Percentiles rank a stretch among this genome's conserved stretches.
These are phyloP conservation scores for Adelges cooleyi DNA, from an alignment of 1,140 invertebrate genomes.

Conservation along the genomic window DNA sequence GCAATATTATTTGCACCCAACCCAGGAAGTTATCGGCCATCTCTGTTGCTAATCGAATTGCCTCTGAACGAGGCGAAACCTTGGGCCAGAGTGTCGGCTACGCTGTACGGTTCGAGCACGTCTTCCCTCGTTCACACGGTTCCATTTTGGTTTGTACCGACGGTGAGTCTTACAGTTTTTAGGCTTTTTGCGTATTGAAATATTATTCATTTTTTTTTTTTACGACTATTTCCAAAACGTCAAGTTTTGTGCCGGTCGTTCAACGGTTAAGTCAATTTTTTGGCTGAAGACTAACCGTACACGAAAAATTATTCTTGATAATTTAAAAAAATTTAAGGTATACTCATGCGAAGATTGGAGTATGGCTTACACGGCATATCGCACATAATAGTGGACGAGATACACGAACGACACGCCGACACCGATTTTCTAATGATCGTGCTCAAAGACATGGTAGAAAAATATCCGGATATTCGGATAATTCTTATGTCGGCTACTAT, in stretches of 20 bases:
- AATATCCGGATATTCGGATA: constrained; percentile 76
- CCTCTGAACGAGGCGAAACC: constrained; percentile 71
- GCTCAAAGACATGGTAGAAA: constrained; percentile 79
- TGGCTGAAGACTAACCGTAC: neutral
- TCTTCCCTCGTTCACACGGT: constrained; percentile 79
- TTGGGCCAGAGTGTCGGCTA: constrained; percentile 74
- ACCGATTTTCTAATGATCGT: constrained; percentile 93
- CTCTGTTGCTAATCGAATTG: constrained; percentile 82
- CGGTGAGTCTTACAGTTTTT: too few species aligned
- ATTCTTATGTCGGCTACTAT: constrained; percentile 98
- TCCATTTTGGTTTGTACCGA: constrained; percentile 93
- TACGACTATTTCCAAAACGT: too few species aligned
- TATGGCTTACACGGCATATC: constrained; percentile 72
- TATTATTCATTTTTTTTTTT: too few species aligned
- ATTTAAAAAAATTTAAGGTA: constrained; percentile 42
- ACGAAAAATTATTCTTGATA: neutral
- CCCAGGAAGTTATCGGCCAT: constrained; percentile 89
- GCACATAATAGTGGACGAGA: constrained; percentile 91
- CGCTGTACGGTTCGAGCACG: constrained; percentile 85
- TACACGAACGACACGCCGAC: constrained; percentile 93
- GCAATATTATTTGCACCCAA: constrained; percentile 85
- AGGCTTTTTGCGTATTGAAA: too few species aligned
- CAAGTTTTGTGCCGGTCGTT: too few species aligned
- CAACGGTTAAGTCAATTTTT: neutral
- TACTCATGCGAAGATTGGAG: constrained; percentile 82